Percentiles rank a stretch among this genome's conserved stretches.
Conservation (phyloP, 2,888 invertebrate species). For the Harpalus rufipes region DNA sequence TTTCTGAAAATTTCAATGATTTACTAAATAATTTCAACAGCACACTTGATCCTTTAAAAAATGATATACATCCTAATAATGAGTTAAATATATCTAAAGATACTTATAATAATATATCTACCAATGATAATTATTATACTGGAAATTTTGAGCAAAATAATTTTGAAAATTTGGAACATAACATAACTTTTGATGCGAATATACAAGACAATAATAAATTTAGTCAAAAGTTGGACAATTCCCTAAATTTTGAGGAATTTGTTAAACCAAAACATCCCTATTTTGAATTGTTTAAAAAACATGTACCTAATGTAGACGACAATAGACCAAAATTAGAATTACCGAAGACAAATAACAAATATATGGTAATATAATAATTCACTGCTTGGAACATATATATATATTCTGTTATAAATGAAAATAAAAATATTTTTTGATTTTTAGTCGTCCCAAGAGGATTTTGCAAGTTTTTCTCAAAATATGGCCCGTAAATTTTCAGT, state of each 20-base stretch:
- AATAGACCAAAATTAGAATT: neutral
- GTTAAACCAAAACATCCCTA: neutral
- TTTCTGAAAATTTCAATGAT: neutral
- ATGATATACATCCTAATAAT: neutral
- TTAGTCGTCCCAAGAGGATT: neutral
- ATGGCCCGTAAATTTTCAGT: conserved; percentile 4
- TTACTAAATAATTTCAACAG: neutral
- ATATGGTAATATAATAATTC: neutral
- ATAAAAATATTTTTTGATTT: conserved; percentile 11
- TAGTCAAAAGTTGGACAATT: neutral
- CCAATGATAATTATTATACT: neutral
- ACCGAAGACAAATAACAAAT: neutral
- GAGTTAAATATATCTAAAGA: neutral
- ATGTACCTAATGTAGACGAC: neutral
- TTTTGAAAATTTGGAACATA: neutral
- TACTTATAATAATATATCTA: neutral
- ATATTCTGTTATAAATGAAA: neutral
- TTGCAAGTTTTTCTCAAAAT: conserved; percentile 27
- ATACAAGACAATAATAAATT: neutral
- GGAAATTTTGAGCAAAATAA: neutral
- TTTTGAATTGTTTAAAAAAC: neutral
- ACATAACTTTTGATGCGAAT: neutral
- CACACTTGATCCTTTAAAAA: neutral
- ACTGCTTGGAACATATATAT: no score
- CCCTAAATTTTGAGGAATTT: neutral